These are phyloP conservation scores for Botia almorhae DNA, from an alignment of 2,797 vertebrate species.

Conservation along the genomic window DNA sequence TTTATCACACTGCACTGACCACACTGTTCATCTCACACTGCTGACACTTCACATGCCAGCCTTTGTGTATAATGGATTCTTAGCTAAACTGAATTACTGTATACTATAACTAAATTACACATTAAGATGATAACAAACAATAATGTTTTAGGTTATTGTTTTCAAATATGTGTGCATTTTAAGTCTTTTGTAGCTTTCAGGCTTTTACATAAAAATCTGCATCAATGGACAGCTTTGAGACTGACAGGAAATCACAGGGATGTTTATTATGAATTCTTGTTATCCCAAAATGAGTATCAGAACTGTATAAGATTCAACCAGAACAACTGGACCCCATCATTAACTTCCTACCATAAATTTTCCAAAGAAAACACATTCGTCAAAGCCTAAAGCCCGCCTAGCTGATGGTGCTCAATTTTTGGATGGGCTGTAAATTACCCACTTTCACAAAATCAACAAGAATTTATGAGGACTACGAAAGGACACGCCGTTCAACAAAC, in stretches of 20 bases:
- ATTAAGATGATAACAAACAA: not conserved
- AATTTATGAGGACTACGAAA: conserved; percentile 9
- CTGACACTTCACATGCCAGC: not conserved
- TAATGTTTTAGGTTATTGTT: not conserved
- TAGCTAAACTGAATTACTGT: not conserved
- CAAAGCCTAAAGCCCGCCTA: conserved; percentile 21
- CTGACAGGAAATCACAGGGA: conserved; percentile 6
- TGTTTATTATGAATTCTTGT: conserved; percentile 28
- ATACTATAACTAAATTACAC: not conserved
- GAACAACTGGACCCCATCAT: not conserved
- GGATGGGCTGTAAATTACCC: not conserved
- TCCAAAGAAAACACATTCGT: conserved; percentile 18
- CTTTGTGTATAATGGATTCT: not conserved
- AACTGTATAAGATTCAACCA: not conserved
- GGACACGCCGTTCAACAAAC: not conserved
- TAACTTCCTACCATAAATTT: not conserved
- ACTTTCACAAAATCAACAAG: not conserved
- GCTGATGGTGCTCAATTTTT: not conserved
- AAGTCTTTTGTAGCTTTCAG: too few relatives aligned
- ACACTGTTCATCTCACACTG: not conserved
- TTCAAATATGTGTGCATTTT: too few relatives aligned
- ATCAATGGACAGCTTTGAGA: conserved; percentile 26
- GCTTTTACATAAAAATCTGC: not conserved
- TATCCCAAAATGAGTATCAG: not conserved
- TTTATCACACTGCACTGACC: conserved; percentile 40